Conservation (phyloP, 2,888 invertebrate species). For the Tetragonula carbonaria region DNA sequence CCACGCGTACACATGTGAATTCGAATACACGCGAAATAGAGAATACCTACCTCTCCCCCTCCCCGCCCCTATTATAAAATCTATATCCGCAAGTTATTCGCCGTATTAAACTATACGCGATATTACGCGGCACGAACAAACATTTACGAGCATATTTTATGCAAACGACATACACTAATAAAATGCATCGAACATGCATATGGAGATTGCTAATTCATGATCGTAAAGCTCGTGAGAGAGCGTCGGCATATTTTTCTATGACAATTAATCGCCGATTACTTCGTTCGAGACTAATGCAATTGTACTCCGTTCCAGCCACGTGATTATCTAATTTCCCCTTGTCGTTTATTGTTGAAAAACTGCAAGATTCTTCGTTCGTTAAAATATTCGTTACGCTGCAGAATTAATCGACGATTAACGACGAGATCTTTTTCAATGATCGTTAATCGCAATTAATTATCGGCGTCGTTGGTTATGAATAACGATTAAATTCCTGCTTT, state of each 20-base stretch:
- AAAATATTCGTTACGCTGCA: too few relatives aligned
- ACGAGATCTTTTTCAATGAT: too few relatives aligned
- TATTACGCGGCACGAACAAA: neutral
- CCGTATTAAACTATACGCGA: neutral
- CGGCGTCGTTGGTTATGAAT: too few relatives aligned
- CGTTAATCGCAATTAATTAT: too few relatives aligned
- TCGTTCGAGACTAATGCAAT: neutral
- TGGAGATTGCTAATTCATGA: neutral
- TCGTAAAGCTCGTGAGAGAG: neutral
- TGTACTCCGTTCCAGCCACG: too few relatives aligned
- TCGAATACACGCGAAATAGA: neutral
- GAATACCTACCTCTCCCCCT: too few relatives aligned
- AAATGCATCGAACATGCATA: neutral
- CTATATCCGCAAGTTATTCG: neutral
- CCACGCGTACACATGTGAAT: neutral
- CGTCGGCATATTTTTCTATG: neutral
- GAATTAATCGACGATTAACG: too few relatives aligned
- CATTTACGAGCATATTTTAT: neutral
- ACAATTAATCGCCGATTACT: neutral
- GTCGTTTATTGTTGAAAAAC: too few relatives aligned
- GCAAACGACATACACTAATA: constrained; percentile 2
- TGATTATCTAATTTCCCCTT: too few relatives aligned
- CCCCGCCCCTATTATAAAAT: neutral
- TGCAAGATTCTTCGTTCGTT: too few relatives aligned
- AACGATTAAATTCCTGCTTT: too few relatives aligned